phyloP scores from a whole-genome alignment of 2,888 invertebrate species.

The Ophioninae sp. region DNA sequence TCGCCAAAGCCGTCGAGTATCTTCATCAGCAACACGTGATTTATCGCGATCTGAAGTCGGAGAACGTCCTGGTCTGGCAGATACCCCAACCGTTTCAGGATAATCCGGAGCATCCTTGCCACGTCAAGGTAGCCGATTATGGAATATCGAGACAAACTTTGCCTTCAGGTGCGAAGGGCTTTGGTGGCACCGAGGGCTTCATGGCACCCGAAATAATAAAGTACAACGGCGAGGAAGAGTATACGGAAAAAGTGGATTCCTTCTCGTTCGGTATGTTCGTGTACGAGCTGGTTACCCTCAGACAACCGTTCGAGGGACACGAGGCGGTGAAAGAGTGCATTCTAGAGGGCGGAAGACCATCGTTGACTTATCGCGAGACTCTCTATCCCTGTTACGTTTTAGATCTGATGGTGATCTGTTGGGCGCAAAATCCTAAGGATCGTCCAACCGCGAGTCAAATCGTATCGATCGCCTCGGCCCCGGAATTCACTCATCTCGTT shows the following conservation, averaged over 20 bases:
- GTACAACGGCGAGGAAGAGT: slow-evolving; percentile 99
- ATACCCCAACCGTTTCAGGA: slow-evolving; percentile 91
- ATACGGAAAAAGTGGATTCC: slow-evolving; percentile 99
- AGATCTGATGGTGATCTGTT: slow-evolving; percentile 97
- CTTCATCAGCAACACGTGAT: slow-evolving; percentile 96
- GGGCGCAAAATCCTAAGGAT: slow-evolving; percentile 93
- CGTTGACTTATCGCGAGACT: slow-evolving; percentile 91
- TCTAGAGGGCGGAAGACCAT: slow-evolving; percentile 95
- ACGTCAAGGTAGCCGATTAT: slow-evolving; percentile 98
- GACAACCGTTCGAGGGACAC: slow-evolving; percentile 97
- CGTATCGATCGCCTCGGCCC: slow-evolving; percentile 94
- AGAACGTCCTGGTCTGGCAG: slow-evolving; percentile 99
- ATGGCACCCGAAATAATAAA: slow-evolving; percentile 99
- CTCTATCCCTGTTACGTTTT: slow-evolving; percentile 93
- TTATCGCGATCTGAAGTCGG: slow-evolving; percentile 96
- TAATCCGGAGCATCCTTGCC: slow-evolving; percentile 87
- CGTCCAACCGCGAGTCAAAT: slow-evolving; percentile 97
- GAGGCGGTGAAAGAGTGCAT: slow-evolving; percentile 98
- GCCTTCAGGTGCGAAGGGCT: slow-evolving; percentile 96
- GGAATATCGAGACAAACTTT: slow-evolving; percentile 94
- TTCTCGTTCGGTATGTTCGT: slow-evolving; percentile 99
- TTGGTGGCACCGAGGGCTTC: slow-evolving; percentile 99
- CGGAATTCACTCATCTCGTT: slow-evolving; percentile 94
- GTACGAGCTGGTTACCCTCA: slow-evolving; percentile 95
- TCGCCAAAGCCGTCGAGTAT: slow-evolving; percentile 97